phyloP scores from a whole-genome alignment of 2,113 vertebrate species.

The Natator depressus region DNA sequence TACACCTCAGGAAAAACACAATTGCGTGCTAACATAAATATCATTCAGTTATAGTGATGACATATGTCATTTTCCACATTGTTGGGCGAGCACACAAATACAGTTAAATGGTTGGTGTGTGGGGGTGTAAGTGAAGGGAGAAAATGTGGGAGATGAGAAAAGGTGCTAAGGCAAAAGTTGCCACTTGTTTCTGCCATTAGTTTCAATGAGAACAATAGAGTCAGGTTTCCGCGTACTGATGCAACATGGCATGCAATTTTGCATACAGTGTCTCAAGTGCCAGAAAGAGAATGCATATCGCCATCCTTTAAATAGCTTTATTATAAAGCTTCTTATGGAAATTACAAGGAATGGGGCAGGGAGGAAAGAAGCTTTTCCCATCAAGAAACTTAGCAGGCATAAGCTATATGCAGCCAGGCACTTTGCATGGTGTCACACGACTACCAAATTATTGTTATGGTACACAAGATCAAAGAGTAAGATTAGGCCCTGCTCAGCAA shows the following conservation, averaged over 20 bases:
- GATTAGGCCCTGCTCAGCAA: constrained; percentile 28
- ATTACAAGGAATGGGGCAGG: background rate
- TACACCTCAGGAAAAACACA: background rate
- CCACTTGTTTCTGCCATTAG: background rate
- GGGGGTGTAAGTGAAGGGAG: background rate
- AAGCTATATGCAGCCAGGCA: constrained; percentile 17
- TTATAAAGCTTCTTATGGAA: background rate
- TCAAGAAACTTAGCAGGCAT: background rate
- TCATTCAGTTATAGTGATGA: background rate
- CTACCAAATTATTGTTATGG: constrained; percentile 42
- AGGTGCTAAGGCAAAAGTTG: background rate
- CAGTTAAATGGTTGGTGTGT: background rate
- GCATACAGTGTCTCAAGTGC: background rate
- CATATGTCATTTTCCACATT: background rate
- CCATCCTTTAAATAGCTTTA: background rate
- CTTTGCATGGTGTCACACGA: background rate
- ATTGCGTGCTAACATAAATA: background rate
- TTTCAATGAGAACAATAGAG: background rate
- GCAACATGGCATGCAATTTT: background rate
- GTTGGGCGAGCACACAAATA: background rate
- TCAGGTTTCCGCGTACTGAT: background rate
- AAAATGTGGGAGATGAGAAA: background rate
- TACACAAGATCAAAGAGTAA: constrained; percentile 41
- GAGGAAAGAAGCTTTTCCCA: background rate
- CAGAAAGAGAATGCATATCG: background rate